These are phyloP conservation scores for Pelvicachromis taeniatus DNA, from an alignment of 2,113 vertebrate species.

Conservation along the genomic window DNA sequence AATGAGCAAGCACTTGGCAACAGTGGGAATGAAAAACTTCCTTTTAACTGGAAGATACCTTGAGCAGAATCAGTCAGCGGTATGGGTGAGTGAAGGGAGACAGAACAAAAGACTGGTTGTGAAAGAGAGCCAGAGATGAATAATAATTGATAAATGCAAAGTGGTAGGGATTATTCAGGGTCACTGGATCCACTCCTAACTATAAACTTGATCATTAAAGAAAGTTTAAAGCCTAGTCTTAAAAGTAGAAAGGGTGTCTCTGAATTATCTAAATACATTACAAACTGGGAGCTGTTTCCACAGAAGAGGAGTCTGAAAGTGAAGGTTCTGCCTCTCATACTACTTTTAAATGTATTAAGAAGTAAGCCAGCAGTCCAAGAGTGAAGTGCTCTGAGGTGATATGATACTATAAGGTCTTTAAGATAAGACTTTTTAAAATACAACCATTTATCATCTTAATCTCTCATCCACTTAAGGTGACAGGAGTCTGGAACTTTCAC, in stretches of 20 bases:
- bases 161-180: background rate
- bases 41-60: background rate
- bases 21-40: background rate
- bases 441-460: background rate
- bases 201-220: background rate
- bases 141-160: background rate
- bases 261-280: background rate
- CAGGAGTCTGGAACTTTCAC: background rate
- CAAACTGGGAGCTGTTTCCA: background rate
- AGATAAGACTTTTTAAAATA: background rate
- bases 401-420: background rate
- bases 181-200: background rate
- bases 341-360: background rate
- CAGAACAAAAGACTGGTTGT: background rate
- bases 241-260: background rate
- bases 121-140: background rate
- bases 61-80: background rate
- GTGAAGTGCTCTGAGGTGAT: background rate
- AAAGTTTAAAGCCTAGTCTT: background rate
- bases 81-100: background rate
- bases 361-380: background rate
- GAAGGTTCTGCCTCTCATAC: background rate
- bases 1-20: background rate
- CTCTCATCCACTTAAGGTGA: background rate
- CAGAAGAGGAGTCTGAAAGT: background rate